Evolutionary conservation across 37 sponge, comb jelly and placozoan species (phyloP).

Genomic region (Halichondria panicea): DNA sequence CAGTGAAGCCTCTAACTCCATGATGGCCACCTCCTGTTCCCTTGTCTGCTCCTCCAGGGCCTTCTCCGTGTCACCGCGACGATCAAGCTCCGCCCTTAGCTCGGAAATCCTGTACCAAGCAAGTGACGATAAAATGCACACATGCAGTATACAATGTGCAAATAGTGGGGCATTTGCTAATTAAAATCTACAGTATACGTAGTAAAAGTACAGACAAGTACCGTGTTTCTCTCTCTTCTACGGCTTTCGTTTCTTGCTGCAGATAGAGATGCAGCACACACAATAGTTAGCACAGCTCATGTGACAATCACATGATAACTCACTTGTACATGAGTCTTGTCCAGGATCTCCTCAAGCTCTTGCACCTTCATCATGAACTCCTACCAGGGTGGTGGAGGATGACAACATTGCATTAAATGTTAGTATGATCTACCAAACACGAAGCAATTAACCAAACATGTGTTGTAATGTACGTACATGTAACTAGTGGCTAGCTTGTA

Average conservation of each 20-base stretch:
- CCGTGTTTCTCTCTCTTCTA: slow-evolving; percentile 18
- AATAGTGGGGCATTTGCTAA: too few species aligned
- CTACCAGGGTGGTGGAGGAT: too few species aligned
- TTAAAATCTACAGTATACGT: too few species aligned
- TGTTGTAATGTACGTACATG: too few species aligned
- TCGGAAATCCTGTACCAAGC: slow-evolving; percentile 12
- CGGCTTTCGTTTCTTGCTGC: slow-evolving; percentile 9
- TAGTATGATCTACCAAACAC: too few species aligned
- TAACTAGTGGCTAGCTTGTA: too few species aligned
- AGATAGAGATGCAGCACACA: background rate
- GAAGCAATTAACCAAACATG: too few species aligned
- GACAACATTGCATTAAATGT: background rate
- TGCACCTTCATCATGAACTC: slow-evolving; percentile 35
- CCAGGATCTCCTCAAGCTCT: slow-evolving; percentile 9
- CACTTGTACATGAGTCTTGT: slow-evolving; percentile 22
- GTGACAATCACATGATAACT: background rate
- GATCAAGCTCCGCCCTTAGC: slow-evolving; percentile 10
- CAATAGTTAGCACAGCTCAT: background rate
- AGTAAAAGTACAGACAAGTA: too few species aligned
- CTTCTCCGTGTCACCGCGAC: background rate
- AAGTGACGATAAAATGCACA: background rate
- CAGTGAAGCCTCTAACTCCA: slow-evolving; percentile 21
- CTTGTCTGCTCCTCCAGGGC: slow-evolving; percentile 34
- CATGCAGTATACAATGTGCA: too few species aligned
- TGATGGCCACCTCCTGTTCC: slow-evolving; percentile 20